A percentile compares a stretch with the other conserved stretches of the same genome.
Evolutionary conservation across 2,797 vertebrate genomes (phyloP).

Genomic region (Argyrosomus regius): DNA sequence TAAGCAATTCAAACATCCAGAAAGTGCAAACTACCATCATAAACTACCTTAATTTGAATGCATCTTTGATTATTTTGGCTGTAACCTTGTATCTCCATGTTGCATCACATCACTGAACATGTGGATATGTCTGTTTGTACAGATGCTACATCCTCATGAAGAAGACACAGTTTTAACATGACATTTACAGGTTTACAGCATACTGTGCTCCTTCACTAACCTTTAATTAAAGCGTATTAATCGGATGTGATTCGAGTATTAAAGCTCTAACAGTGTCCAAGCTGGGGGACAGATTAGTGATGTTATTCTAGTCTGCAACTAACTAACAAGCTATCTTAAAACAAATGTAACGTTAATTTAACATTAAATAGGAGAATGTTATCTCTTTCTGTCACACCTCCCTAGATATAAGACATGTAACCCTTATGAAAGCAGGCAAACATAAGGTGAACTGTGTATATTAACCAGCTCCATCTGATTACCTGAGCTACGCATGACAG

Average conservation of each 20-base stretch:
- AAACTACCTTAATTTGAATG: background rate
- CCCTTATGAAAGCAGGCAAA: background rate
- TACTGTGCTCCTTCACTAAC: background rate
- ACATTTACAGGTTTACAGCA: conserved; percentile 1
- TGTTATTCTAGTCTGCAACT: conserved; percentile 6
- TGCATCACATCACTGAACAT: conserved; percentile 14
- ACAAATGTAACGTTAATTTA: background rate
- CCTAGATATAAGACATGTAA: background rate
- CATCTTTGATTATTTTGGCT: background rate
- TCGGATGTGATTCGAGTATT: conserved; percentile 46
- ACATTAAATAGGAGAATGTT: no score
- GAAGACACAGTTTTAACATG: background rate
- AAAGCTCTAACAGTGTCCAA: conserved; percentile 35
- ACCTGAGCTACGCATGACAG: background rate
- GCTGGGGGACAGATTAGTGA: conserved; percentile 48
- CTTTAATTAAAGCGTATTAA: conserved; percentile 45
- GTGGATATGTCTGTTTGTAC: background rate
- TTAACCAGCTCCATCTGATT: background rate
- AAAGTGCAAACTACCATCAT: background rate
- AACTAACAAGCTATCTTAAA: background rate
- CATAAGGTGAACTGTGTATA: conserved; percentile 6
- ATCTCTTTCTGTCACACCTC: background rate
- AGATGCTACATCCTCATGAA: background rate
- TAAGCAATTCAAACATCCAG: background rate
- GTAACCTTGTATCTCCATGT: background rate